Evolutionary conservation across 1,140 invertebrate genomes (phyloP).

Genomic region (Solen grandis): DNA sequence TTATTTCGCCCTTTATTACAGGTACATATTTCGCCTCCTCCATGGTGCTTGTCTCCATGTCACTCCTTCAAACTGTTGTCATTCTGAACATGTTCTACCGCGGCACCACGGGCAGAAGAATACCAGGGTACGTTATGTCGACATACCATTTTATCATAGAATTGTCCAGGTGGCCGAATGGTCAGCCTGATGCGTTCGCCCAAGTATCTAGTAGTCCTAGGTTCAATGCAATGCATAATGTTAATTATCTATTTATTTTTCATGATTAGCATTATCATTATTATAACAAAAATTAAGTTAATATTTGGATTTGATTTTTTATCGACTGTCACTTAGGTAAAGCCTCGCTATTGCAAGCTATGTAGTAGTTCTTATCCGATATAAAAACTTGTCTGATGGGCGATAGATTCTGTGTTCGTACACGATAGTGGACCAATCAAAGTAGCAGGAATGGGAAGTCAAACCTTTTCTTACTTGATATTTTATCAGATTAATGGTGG

Average conservation of each 20-base stretch:
- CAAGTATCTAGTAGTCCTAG: neutral
- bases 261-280: neutral
- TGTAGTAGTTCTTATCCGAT: too few relatives aligned
- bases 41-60: conserved; percentile 59
- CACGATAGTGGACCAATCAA: too few relatives aligned
- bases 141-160: neutral
- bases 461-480: too few relatives aligned
- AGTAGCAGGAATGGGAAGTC: too few relatives aligned
- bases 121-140: conserved; percentile 72
- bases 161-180: neutral
- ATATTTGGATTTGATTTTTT: too few relatives aligned
- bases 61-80: conserved; percentile 64
- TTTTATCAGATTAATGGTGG: too few relatives aligned
- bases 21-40: conserved; percentile 58
- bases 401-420: too few relatives aligned
- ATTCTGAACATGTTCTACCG: conserved; percentile 83
- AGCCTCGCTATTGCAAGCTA: too few relatives aligned
- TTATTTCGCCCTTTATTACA: conserved; percentile 43
- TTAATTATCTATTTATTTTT: neutral
- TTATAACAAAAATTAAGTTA: too few relatives aligned
- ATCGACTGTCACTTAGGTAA: too few relatives aligned
- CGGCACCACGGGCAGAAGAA: conserved; percentile 80
- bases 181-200: neutral
- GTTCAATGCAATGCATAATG: neutral
- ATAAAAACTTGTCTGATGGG: too few relatives aligned